Evolutionary conservation across 2,113 vertebrate genomes (phyloP), one percentile per base, ranked within the genome.

Genomic region (Charadrius vociferus): DNA sequence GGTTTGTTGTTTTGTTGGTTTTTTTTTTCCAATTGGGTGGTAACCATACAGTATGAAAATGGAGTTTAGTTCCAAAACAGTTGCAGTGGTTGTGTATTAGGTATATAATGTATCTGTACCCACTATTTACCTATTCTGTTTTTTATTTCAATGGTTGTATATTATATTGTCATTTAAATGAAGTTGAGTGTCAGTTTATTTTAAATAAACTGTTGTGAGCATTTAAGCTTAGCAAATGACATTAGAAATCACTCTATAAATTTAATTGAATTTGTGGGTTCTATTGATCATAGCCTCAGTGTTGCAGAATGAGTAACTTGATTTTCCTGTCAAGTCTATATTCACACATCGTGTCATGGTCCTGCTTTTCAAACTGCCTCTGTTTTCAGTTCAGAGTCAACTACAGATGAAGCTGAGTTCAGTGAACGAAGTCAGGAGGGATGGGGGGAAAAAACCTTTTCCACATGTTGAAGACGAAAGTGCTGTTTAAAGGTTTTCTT

Each of bases 311-410:
- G 58, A 37, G 6, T 7, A 39, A 29, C 15, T 68, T 52, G 1
- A 1, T 47, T 71, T 56, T 75, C 22, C 26, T 61, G 32, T 65
- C 1, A 2, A 6, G 20, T 45, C 37, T 55, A 0, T 32, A 5
- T 22, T 56, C 21, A 29, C 27, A 41, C 37, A 20, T 58, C 3
- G 2, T 16, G 23, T 50, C 7, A 1, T 30, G 0, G 3, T 49
- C 55, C 43, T 75, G 56, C 37, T 80, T 75, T 82, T 52, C 21
- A 12, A 34, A 5, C 45, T 87, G 15, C 3, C 9, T 70, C 17
- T 50, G 24, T 43, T 91, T 61, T 37, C 24, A 32, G 50, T 30
- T 85, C 43, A 56, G 34, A 49, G 8, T 55, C 29, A 62, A 27
- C 14, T 21, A 10, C 5, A 32, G 66, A 27, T 18, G 14, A 36